Evolutionary conservation across 2,113 vertebrate species (phyloP), one percentile per base, ranked within the genome.

Genomic region (Onychorhynchus coronatus): DNA sequence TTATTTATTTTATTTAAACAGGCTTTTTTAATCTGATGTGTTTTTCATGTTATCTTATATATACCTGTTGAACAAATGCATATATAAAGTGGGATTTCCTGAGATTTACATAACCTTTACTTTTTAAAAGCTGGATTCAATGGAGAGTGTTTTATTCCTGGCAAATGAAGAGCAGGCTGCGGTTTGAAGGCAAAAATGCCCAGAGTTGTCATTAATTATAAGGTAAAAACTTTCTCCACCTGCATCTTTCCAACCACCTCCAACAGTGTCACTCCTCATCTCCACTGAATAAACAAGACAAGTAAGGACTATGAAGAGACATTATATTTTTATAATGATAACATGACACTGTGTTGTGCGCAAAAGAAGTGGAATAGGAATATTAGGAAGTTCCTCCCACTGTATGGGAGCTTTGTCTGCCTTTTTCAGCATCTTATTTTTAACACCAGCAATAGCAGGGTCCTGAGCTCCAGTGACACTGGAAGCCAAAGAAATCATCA

Each of bases 81-180:
- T 85, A 76, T 91, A 85, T 88, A 55, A 91, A 94, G 71, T 58
- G 50, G 80, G 75, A 96, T 96, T 93, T 94, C 71, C 63, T 73
- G 42, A 91, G 91, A 79, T 94, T 89, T 96, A 95, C 71, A 42
- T 68, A 76, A 91, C 66, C 71, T 93, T 90, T 92, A 71, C 35
- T 80, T 76, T 93, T 67, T 39, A 37, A 47, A 79, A 66, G n/a
- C 70, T 42, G 10, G 1, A 8, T 91, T 85, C 59, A 22, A 14
- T 35, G 46, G 39, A 11, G 46, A 65, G 55, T 9, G n/a, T 15
- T 85, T 92, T 67, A 85, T 68, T 71, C 25, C 56, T 14, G 39
- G 66, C 12, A 11, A 75, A 78, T 66, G 68, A 30, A n/a, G 49
- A 65, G 20, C 39, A 75, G 53, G n/a, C 11, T 68, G 31, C 41